Conservation (phyloP, 23 tunicate species). For the Clavelina lepadiformis region DNA sequence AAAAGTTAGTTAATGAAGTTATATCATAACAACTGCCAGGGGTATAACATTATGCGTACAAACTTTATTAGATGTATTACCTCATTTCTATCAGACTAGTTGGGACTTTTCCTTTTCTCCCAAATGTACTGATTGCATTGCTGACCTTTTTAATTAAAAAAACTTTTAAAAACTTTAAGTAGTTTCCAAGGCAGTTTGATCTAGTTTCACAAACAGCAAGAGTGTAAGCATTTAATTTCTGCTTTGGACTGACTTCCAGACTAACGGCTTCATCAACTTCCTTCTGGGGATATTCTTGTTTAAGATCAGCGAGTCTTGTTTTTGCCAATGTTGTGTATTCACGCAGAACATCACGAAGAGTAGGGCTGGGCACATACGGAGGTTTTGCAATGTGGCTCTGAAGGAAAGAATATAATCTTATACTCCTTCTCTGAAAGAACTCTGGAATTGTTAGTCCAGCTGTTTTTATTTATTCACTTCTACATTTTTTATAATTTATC, state of each 20-base stretch:
- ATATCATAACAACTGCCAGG: background rate
- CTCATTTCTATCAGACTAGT: constrained; percentile 31
- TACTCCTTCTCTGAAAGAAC: too few relatives aligned
- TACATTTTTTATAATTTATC: too few relatives aligned
- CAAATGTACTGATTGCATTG: constrained; percentile 6
- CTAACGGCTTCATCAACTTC: background rate
- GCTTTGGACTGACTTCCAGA: constrained; percentile 14
- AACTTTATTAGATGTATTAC: background rate
- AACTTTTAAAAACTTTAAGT: too few relatives aligned
- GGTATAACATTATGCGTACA: background rate
- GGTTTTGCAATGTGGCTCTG: constrained; percentile 35
- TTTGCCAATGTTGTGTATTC: constrained; percentile 20
- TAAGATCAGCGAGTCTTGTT: constrained; percentile 24
- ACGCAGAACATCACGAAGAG: constrained; percentile 13
- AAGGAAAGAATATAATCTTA: background rate
- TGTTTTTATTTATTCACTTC: too few relatives aligned
- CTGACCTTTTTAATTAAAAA: constrained; percentile 4
- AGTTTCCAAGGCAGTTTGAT: too few relatives aligned
- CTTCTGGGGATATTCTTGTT: background rate
- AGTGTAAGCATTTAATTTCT: too few relatives aligned
- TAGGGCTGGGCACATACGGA: constrained; percentile 12
- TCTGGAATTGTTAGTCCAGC: too few relatives aligned
- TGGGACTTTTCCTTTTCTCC: constrained; percentile 16
- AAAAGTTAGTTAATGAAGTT: background rate
- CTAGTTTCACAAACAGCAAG: too few relatives aligned